phyloP scores from a whole-genome alignment of 2,797 vertebrate genomes.

The Fistularia tabacaria region DNA sequence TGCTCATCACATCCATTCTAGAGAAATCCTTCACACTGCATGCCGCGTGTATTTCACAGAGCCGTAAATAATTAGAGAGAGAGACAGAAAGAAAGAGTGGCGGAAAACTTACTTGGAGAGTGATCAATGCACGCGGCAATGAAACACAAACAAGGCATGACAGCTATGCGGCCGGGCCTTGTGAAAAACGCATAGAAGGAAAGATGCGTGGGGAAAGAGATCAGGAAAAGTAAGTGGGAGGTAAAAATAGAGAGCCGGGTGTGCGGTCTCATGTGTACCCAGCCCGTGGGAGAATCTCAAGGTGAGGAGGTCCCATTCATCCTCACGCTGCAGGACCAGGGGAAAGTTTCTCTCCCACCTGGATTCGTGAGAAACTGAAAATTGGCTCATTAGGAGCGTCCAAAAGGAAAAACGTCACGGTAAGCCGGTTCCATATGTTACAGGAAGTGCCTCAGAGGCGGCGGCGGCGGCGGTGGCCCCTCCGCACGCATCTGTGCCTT shows the following conservation, averaged over 20 bases:
- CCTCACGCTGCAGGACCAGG: conserved; percentile 7
- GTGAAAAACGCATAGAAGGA: no score
- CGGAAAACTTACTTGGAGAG: conserved; percentile 24
- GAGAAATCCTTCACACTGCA: conserved; percentile 24
- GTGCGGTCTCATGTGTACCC: no score
- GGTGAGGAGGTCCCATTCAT: conserved; percentile 10
- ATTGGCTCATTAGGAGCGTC: conserved; percentile 61
- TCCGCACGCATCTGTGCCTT: conserved; percentile 40
- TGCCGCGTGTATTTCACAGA: conserved; percentile 2
- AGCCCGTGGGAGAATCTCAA: neutral
- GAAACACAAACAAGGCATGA: conserved; percentile 40
- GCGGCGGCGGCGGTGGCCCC: conserved; percentile 8
- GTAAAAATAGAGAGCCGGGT: no score
- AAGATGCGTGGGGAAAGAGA: no score
- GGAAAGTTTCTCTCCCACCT: conserved; percentile 11
- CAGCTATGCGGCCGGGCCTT: neutral
- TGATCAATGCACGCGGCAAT: conserved; percentile 17
- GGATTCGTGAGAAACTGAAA: conserved; percentile 30
- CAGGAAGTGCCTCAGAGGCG: conserved; percentile 47
- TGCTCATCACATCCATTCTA: conserved; percentile 27
- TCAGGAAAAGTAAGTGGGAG: no score
- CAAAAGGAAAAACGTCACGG: conserved; percentile 47
- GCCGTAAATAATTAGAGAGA: no score
- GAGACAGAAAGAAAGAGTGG: conserved; percentile 4
- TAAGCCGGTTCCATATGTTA: conserved; percentile 63